These are phyloP conservation scores for Bradypodion pumilum DNA, from an alignment of 2,797 vertebrate genomes.

Conservation along the genomic window DNA sequence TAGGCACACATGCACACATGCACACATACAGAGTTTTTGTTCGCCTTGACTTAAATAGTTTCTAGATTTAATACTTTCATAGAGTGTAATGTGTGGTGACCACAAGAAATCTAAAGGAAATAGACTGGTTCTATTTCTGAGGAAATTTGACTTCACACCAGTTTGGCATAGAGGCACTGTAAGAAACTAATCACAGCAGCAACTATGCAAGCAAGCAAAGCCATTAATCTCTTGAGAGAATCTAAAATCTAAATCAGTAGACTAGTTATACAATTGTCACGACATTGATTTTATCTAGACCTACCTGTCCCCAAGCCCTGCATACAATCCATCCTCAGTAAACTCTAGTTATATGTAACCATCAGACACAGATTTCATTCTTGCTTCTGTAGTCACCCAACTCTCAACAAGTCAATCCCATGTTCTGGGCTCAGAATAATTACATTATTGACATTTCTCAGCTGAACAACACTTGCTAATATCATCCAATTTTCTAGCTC, in stretches of 20 bases:
- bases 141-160: background rate
- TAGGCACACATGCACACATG: too few relatives aligned
- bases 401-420: conserved; percentile 73
- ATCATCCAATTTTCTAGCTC: conserved; percentile 78
- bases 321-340: conserved; percentile 47
- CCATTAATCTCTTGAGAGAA: background rate
- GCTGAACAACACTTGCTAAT: conserved; percentile 76
- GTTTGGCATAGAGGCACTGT: background rate
- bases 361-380: conserved; percentile 68
- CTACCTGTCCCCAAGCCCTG: conserved; percentile 36
- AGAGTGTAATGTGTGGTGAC: background rate
- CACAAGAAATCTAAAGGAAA: background rate
- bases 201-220: background rate
- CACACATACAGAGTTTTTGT: background rate
- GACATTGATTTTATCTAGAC: conserved; percentile 14
- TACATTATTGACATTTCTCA: conserved; percentile 79
- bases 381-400: conserved; percentile 62
- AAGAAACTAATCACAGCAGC: background rate
- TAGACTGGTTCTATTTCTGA: background rate
- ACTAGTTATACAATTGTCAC: conserved; percentile 14
- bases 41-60: background rate
- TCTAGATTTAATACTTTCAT: background rate
- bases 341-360: conserved; percentile 61
- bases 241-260: conserved; percentile 13
- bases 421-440: conserved; percentile 72